Percentiles rank a stretch among this genome's conserved stretches.
Conservation (phyloP, 2,113 vertebrate genomes). For the Panthera uncia region DNA sequence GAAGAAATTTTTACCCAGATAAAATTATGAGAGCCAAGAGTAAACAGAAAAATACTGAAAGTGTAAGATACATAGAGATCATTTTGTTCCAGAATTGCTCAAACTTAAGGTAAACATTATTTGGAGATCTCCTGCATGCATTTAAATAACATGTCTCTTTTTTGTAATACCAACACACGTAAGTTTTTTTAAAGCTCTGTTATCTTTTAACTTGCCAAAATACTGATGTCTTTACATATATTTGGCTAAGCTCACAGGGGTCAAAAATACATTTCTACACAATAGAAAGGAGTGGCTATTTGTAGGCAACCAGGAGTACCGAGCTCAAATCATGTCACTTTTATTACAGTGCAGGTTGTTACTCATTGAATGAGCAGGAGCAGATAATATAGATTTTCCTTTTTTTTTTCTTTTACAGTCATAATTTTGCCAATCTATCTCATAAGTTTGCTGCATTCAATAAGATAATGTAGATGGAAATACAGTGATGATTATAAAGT, state of each 20-base stretch:
- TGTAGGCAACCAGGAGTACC: too few relatives aligned
- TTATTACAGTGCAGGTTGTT: not conserved
- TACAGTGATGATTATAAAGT: not conserved
- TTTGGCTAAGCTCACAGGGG: not conserved
- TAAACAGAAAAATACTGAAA: conserved; percentile 37
- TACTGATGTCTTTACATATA: not conserved
- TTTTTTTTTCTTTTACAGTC: not conserved
- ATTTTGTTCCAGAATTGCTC: conserved; percentile 2
- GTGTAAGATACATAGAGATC: not conserved
- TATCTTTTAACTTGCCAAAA: not conserved
- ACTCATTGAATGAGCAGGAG: not conserved
- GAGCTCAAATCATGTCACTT: not conserved
- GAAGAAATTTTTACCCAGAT: not conserved
- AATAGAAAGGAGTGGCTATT: not conserved
- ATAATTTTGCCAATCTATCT: not conserved
- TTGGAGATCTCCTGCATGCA: not conserved
- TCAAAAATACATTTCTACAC: not conserved
- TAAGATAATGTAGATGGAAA: not conserved
- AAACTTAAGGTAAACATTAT: conserved; percentile 2
- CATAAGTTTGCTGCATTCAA: not conserved
- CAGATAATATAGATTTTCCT: not conserved
- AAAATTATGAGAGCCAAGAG: conserved; percentile 26
- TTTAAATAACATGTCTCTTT: not conserved
- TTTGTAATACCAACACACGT: not conserved
- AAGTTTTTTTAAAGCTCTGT: not conserved